Conservation (phyloP, 1,140 invertebrate species). For the Octopus bimaculoides region DNA sequence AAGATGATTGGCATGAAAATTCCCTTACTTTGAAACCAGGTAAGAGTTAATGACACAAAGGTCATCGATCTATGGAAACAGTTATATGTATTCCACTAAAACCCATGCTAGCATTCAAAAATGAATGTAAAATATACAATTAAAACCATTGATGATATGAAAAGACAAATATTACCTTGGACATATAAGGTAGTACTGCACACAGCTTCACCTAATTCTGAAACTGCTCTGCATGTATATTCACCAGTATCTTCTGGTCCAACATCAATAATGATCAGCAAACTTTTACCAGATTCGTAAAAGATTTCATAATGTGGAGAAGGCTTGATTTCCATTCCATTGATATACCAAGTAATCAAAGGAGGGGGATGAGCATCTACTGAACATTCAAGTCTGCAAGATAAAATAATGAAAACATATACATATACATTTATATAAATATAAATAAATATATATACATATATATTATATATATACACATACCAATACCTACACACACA, state of each 20-base stretch:
- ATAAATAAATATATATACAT: too few relatives aligned
- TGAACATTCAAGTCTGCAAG: conserved; percentile 49
- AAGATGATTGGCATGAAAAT: too few relatives aligned
- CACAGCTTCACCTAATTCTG: conserved; percentile 78
- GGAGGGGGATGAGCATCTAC: conserved; percentile 51
- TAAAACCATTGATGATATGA: too few relatives aligned
- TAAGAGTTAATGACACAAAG: not conserved
- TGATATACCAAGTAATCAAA: conserved; percentile 54
- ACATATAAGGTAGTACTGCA: conserved; percentile 53
- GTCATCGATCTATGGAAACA: not conserved
- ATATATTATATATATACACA: too few relatives aligned
- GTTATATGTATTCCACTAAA: too few relatives aligned
- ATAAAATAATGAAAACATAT: too few relatives aligned
- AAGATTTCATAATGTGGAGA: conserved; percentile 54
- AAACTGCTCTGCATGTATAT: conserved; percentile 89
- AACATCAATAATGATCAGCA: conserved; percentile 70
- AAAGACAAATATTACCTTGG: conserved; percentile 37
- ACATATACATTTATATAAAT: too few relatives aligned
- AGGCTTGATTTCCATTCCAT: conserved; percentile 54
- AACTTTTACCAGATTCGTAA: conserved; percentile 48
- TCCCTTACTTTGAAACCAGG: not conserved
- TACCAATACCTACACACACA: too few relatives aligned
- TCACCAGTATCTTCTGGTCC: conserved; percentile 92
- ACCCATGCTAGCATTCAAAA: too few relatives aligned
- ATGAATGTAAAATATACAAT: too few relatives aligned